Conservation (phyloP, 1,140 invertebrate genomes). For the Papilio dardanus region DNA sequence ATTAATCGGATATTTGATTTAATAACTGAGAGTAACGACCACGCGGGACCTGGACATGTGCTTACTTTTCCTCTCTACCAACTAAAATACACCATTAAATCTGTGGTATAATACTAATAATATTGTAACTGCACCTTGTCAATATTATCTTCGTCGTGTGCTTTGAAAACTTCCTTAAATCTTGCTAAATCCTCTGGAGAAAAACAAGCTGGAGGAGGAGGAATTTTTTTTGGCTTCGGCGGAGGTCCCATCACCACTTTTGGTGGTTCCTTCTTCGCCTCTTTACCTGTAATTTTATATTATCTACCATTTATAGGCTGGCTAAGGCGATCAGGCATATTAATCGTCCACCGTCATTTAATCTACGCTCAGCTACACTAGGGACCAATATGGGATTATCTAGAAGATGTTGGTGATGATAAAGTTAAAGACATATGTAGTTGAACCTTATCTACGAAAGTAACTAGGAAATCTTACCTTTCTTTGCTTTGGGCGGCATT, state of each 20-base stretch:
- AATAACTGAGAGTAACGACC: too few species aligned
- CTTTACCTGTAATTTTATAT: constrained; percentile 50
- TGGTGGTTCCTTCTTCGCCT: constrained; percentile 47
- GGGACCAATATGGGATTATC: not conserved
- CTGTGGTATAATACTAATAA: too few species aligned
- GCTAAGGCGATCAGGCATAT: too few species aligned
- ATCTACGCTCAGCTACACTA: too few species aligned
- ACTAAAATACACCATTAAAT: too few species aligned
- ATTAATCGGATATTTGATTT: too few species aligned
- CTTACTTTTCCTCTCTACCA: too few species aligned
- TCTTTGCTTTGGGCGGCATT: not conserved
- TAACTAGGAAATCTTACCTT: not conserved
- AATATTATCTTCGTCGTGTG: constrained; percentile 69
- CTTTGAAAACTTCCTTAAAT: constrained; percentile 70
- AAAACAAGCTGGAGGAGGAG: constrained; percentile 71
- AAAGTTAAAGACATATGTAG: not conserved
- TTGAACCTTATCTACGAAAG: not conserved
- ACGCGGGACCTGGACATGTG: too few species aligned
- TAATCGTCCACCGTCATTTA: too few species aligned
- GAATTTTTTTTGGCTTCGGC: constrained; percentile 71
- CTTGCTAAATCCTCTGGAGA: constrained; percentile 60
- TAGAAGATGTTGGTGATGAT: not conserved
- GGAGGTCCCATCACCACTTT: constrained; percentile 54
- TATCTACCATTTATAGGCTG: too few species aligned
- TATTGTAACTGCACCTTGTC: constrained; percentile 58